phyloP scores from a whole-genome alignment of 1,140 invertebrate species.

The Drosophila ohnishii region DNA sequence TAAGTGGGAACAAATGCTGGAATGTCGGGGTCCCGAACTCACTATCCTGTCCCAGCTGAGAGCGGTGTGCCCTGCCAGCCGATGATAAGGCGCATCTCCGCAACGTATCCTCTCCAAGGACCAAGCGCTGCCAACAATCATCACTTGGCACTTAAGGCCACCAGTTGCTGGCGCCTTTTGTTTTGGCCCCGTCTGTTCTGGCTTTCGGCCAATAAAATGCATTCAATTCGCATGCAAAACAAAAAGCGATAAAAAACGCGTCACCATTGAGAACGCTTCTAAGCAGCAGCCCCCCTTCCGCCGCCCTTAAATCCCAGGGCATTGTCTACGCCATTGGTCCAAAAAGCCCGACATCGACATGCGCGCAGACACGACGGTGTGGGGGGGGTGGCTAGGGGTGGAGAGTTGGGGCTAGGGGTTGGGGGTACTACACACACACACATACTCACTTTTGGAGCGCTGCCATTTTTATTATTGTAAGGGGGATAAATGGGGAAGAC shows the following conservation, averaged over 20 bases:
- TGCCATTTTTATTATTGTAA: conserved; percentile 70
- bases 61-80: conserved; percentile 47
- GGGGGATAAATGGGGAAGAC: conserved; percentile 4
- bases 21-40: conserved; percentile 27
- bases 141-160: conserved; percentile 11
- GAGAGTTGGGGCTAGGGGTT: conserved; percentile 8
- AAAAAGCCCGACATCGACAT: conserved; percentile 65
- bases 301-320: conserved; percentile 37
- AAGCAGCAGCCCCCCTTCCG: conserved; percentile 58
- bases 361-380: conserved; percentile 53
- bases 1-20: conserved; percentile 71
- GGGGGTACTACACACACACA: conserved; percentile 9
- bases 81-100: conserved; percentile 52
- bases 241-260: conserved; percentile 75
- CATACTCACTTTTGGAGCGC: conserved; percentile 38
- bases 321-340: conserved; percentile 80
- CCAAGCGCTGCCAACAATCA: background rate
- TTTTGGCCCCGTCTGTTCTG: conserved; percentile 47
- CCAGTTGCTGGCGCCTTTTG: conserved; percentile 58
- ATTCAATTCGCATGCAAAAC: conserved; percentile 75
- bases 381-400: background rate
- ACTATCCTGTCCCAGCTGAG: conserved; percentile 28
- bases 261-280: conserved; percentile 79
- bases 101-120: conserved; percentile 10
- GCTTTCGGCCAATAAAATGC: conserved; percentile 77